Evolutionary conservation across 1,140 invertebrate species (phyloP), one percentile per base, ranked within the genome.

Genomic region (Eueides isabella): DNA sequence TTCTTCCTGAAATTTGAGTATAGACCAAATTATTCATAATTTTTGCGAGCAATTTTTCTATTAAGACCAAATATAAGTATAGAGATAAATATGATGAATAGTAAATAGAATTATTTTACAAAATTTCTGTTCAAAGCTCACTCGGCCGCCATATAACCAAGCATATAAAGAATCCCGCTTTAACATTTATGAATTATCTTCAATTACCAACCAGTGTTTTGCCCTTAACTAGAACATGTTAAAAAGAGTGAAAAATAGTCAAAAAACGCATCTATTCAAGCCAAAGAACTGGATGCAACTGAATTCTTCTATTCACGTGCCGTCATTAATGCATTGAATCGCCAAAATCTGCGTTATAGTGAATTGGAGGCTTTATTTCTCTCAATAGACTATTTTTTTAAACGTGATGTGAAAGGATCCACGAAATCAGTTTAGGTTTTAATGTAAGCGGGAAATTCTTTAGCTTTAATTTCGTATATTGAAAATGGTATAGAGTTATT

Each of bases 291-390:
- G 71, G 61, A 67, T 75, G 73, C 73, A 75, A 75, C 77, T 77
- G 77, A 78, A 77, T 79, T 77, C 80, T 79, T 81, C 77, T 55
- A 76, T 79, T 79, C 75, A 79, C 69, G 23, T 28, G 30, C 69
- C 76, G 78, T 80, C 80, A 79, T 74, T 78, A 78, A 61, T 69
- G 72, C 78, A 81, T 81, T 81, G 75, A 81, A 81, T 80, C 80
- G 76, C 80, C 80, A 69, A 81, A 81, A 80, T 77, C 78, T 76
- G 75, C 76, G 78, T 78, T 77, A 72, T 81, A 80, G 80, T 81
- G 80, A 81, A 77, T 81, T 79, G 78, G 75, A 76, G 75, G 74
- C 76, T 75, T 75, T 75, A 75, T 71, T 71, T 71, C 68, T 29
- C 61, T 75, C 74, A 75, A 71, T 75, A 63, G 74, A 61, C 74